Percentiles rank a stretch among this genome's conserved stretches.
Conservation (phyloP, 35 echinoderm and acorn worm genomes). For the Antedon bifida region DNA sequence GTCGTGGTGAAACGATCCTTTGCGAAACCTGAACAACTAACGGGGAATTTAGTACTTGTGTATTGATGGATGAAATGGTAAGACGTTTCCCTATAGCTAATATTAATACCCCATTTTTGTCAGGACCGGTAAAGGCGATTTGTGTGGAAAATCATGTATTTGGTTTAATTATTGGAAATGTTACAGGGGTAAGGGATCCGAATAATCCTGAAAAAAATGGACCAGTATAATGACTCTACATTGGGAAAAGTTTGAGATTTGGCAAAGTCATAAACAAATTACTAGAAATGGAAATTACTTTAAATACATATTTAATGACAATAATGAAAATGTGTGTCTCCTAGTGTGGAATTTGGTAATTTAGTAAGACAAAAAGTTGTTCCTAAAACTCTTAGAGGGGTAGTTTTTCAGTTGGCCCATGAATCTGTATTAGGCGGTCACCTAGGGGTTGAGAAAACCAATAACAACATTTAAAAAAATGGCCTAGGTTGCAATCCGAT, state of each 20-base stretch:
- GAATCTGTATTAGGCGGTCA: slow-evolving; percentile 41
- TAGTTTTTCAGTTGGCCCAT: slow-evolving; percentile 25
- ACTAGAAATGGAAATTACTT: too few relatives aligned
- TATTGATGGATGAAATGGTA: slow-evolving; percentile 50
- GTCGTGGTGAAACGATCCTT: slow-evolving; percentile 25
- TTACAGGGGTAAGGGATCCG: background rate
- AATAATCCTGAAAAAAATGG: background rate
- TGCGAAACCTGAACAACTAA: slow-evolving; percentile 27
- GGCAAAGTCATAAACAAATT: too few relatives aligned
- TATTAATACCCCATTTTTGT: slow-evolving; percentile 23
- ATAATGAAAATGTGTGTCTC: too few relatives aligned
- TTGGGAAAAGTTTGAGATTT: background rate
- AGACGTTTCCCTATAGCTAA: slow-evolving; percentile 32
- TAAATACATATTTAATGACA: too few relatives aligned
- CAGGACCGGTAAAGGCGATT: background rate
- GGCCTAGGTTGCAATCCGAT: slow-evolving; percentile 31
- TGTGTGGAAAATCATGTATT: background rate
- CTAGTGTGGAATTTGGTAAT: background rate
- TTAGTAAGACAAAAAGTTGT: background rate
- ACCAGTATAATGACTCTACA: background rate
- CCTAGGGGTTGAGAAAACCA: slow-evolving; percentile 36
- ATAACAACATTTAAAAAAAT: slow-evolving; percentile 23
- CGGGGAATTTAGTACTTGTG: slow-evolving; percentile 20
- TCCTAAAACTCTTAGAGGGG: background rate
- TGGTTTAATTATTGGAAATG: background rate